These are phyloP conservation scores for Oreortyx pictus DNA, from an alignment of 2,797 vertebrate genomes.

Conservation along the genomic window DNA sequence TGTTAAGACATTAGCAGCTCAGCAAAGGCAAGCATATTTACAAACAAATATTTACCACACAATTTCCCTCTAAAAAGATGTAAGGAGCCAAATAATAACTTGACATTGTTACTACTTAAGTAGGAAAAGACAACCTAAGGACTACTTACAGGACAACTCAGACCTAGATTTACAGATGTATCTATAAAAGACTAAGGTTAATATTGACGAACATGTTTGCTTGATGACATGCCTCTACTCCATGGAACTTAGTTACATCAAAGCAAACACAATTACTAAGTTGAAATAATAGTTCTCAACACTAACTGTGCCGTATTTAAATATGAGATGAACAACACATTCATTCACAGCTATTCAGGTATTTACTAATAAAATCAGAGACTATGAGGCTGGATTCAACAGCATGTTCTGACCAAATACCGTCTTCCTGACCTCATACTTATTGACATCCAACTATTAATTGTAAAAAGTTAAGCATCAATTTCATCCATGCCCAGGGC, in stretches of 20 bases:
- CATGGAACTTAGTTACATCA: neutral
- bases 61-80: neutral
- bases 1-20: neutral
- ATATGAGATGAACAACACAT: fast-evolving
- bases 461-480: neutral
- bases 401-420: neutral
- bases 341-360: neutral
- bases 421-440: neutral
- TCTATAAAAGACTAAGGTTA: neutral
- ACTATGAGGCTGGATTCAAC: neutral
- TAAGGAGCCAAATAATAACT: neutral
- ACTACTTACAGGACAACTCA: neutral
- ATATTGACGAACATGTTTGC: neutral
- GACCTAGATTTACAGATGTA: neutral
- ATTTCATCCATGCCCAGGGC: neutral
- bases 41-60: neutral
- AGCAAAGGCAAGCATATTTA: neutral
- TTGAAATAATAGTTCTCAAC: neutral
- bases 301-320: neutral
- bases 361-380: neutral
- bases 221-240: neutral
- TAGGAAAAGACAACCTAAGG: neutral
- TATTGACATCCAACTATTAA: neutral
- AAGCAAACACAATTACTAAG: neutral
- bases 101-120: neutral